These are phyloP conservation scores for Bombus balteatus DNA, from an alignment of 1,140 invertebrate genomes.

Conservation along the genomic window DNA sequence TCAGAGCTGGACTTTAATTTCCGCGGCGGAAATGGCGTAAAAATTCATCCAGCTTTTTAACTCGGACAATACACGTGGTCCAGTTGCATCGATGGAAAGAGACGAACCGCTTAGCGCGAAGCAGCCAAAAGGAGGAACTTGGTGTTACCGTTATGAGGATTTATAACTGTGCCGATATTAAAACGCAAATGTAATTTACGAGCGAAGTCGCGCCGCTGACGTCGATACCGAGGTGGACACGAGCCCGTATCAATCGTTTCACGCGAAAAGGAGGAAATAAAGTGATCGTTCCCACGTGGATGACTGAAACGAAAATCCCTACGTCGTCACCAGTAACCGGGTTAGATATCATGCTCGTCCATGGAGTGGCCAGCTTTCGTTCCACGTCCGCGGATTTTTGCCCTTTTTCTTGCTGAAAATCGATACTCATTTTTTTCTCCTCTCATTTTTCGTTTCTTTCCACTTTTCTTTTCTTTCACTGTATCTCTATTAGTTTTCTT, in stretches of 20 bases:
- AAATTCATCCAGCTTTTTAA: conserved; percentile 34
- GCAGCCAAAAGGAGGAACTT: neutral
- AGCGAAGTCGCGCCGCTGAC: conserved; percentile 29
- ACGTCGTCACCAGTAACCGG: conserved; percentile 22
- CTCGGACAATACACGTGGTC: conserved; percentile 25
- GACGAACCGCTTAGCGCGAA: neutral
- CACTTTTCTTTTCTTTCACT: neutral
- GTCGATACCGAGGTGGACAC: neutral
- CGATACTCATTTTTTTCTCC: neutral
- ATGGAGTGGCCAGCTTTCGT: neutral
- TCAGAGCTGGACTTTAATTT: neutral
- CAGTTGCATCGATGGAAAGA: neutral
- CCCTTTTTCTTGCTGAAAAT: neutral
- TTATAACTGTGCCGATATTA: conserved; percentile 68
- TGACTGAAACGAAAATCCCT: conserved; percentile 32
- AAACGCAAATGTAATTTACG: conserved; percentile 73
- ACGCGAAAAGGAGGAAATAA: conserved; percentile 1
- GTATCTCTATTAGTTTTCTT: neutral
- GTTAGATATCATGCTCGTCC: conserved; percentile 21
- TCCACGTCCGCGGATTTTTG: neutral
- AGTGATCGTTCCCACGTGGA: conserved; percentile 22
- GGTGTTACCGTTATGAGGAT: conserved; percentile 52
- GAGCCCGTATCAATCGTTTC: conserved; percentile 31
- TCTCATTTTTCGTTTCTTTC: neutral
- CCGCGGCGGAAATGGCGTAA: conserved; percentile 11